Evolutionary conservation across 53 echinoderm and acorn worm genomes (phyloP).

Genomic region (Paracentrotus lividus): DNA sequence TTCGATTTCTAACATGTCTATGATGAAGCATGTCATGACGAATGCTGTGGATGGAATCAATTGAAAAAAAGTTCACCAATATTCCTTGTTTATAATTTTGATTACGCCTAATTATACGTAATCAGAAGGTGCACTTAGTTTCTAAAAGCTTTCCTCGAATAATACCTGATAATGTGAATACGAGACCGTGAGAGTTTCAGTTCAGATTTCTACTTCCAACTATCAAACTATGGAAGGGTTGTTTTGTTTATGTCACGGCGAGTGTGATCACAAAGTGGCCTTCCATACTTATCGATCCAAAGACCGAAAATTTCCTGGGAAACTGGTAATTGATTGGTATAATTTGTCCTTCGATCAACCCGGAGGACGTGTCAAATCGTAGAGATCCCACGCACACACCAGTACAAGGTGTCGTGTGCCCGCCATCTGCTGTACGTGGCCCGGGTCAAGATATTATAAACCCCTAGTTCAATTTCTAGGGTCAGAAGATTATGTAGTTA

Average conservation of each 20-base stretch:
- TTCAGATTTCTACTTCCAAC: no score
- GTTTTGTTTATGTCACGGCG: constrained; percentile 33
- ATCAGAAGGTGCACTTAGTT: background rate
- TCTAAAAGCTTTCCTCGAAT: background rate
- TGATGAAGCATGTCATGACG: no score
- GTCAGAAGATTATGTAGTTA: background rate
- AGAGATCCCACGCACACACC: constrained; percentile 53
- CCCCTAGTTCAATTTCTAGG: constrained; percentile 19
- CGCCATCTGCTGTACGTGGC: background rate
- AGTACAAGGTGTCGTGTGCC: constrained; percentile 41
- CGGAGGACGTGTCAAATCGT: constrained; percentile 44
- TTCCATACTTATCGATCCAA: constrained; percentile 61
- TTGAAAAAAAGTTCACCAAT: no score
- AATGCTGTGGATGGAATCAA: no score
- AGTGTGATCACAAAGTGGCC: constrained; percentile 41
- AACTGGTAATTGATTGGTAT: constrained; percentile 5
- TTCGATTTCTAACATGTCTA: no score
- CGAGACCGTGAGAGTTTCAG: constrained; percentile 51
- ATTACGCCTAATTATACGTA: background rate
- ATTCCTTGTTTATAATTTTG: background rate
- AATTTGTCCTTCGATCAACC: constrained; percentile 62
- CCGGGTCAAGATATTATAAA: background rate
- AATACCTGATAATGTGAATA: background rate
- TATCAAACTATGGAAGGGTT: background rate
- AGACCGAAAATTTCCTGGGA: constrained; percentile 42